Evolutionary conservation across 2,113 vertebrate species (phyloP).

Genomic region (Apus apus): DNA sequence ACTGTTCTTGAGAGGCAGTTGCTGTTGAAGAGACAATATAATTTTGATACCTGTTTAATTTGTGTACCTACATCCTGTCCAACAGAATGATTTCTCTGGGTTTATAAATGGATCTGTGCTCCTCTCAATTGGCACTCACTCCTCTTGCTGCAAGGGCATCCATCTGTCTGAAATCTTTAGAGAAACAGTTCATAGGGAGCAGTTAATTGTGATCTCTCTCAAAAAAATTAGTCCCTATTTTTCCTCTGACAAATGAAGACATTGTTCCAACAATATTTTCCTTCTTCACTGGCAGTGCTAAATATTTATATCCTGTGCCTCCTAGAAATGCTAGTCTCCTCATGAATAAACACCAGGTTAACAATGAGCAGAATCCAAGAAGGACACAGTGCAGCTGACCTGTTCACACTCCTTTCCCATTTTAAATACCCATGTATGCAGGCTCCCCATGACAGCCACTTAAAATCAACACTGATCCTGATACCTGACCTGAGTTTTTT

Average conservation of each 20-base stretch:
- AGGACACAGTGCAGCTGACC: neutral
- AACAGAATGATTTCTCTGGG: slow-evolving; percentile 60
- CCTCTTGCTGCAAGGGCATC: slow-evolving; percentile 14
- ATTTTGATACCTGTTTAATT: slow-evolving; percentile 74
- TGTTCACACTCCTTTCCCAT: neutral
- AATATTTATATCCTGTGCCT: slow-evolving; percentile 59
- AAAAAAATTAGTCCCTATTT: slow-evolving; percentile 46
- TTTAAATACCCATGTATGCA: neutral
- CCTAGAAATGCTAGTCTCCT: slow-evolving; percentile 2
- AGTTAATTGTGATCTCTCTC: slow-evolving; percentile 27
- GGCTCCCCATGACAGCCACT: neutral
- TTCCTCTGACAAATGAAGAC: slow-evolving; percentile 52
- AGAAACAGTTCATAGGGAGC: slow-evolving; percentile 39
- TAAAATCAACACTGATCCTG: slow-evolving; percentile 19
- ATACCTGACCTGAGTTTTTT: neutral
- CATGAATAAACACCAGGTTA: slow-evolving; percentile 32
- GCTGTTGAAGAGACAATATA: slow-evolving; percentile 24
- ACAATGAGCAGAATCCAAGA: neutral
- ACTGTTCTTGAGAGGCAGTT: slow-evolving; percentile 36
- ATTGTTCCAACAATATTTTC: slow-evolving; percentile 60
- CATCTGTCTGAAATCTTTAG: slow-evolving; percentile 53
- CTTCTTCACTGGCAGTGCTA: slow-evolving; percentile 38
- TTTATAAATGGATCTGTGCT: slow-evolving; percentile 26
- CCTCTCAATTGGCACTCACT: slow-evolving; percentile 55
- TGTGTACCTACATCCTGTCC: slow-evolving; percentile 44